A percentile compares a stretch with the other conserved stretches of the same genome.
phyloP scores from a whole-genome alignment of 1,140 invertebrate genomes.

The Sycophila sp. region DNA sequence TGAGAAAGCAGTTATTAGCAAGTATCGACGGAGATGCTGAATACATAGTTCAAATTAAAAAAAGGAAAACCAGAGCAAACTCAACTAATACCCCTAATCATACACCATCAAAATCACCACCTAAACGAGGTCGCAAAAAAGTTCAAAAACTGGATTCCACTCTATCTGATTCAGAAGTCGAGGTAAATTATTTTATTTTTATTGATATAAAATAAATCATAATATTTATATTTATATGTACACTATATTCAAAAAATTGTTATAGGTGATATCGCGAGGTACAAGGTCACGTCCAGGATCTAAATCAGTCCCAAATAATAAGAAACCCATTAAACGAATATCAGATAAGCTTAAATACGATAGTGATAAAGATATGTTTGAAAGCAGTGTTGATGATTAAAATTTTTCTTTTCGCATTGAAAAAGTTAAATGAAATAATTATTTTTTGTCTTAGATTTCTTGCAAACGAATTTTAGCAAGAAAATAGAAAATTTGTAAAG shows the following conservation, averaged over 20 bases:
- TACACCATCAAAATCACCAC: conserved; percentile 1
- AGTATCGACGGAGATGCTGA: conserved; percentile 56
- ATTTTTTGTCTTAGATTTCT: conserved; percentile 11
- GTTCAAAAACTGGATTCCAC: conserved; percentile 24
- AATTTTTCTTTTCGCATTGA: conserved; percentile 8
- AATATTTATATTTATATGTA: conserved; percentile 7
- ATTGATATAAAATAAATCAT: conserved; percentile 4
- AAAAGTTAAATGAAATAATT: conserved; percentile 24
- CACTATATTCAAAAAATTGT: no score
- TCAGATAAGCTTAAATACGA: conserved; percentile 21
- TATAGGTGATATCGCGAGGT: conserved; percentile 46
- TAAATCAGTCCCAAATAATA: conserved; percentile 1
- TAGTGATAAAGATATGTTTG: conserved; percentile 57
- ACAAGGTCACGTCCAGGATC: conserved; percentile 43
- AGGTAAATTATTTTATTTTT: conserved; percentile 43
- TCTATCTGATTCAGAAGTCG: conserved; percentile 43
- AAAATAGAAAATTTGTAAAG: neutral
- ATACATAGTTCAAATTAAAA: conserved; percentile 61
- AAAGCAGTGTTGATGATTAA: conserved; percentile 38
- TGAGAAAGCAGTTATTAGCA: conserved; percentile 49
- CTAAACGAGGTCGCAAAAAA: conserved; percentile 39
- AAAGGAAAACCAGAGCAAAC: conserved; percentile 41
- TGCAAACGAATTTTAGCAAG: neutral
- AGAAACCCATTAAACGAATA: conserved; percentile 19
- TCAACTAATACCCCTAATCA: neutral